phyloP scores from a whole-genome alignment of 1,140 invertebrate genomes.

The Macrocentrus cingulum region DNA sequence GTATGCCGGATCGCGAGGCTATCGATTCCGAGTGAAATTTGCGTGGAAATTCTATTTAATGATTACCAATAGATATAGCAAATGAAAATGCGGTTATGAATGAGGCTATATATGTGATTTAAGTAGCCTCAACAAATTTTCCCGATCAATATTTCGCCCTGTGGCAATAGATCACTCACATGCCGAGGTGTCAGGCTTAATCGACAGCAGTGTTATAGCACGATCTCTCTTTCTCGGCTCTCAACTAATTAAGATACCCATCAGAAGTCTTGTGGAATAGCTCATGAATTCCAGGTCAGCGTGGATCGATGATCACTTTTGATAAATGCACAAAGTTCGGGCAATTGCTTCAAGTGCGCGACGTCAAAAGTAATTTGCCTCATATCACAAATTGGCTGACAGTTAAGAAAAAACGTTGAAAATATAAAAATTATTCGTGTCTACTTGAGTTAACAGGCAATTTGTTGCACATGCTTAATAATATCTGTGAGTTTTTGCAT shows the following conservation, averaged over 20 bases:
- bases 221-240: background rate
- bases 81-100: background rate
- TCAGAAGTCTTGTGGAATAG: constrained; percentile 5
- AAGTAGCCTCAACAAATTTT: too few relatives aligned
- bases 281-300: constrained; percentile 6
- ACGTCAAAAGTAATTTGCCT: constrained; percentile 3
- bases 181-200: constrained; percentile 8
- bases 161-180: constrained; percentile 7
- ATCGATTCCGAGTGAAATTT: constrained; percentile 10
- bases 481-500: too few relatives aligned
- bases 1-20: background rate
- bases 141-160: too few relatives aligned
- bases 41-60: constrained; percentile 5
- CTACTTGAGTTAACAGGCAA: too few relatives aligned
- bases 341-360: constrained; percentile 6
- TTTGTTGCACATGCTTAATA: too few relatives aligned
- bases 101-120: too few relatives aligned
- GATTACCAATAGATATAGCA: constrained; percentile 12
- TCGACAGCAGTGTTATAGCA: background rate
- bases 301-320: constrained; percentile 4
- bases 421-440: too few relatives aligned
- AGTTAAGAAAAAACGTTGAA: too few relatives aligned
- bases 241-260: constrained; percentile 19
- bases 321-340: constrained; percentile 24
- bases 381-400: too few relatives aligned